These are phyloP conservation scores for Loris lydekkerianus DNA, from an alignment of 2,797 vertebrate genomes.

Conservation along the genomic window DNA sequence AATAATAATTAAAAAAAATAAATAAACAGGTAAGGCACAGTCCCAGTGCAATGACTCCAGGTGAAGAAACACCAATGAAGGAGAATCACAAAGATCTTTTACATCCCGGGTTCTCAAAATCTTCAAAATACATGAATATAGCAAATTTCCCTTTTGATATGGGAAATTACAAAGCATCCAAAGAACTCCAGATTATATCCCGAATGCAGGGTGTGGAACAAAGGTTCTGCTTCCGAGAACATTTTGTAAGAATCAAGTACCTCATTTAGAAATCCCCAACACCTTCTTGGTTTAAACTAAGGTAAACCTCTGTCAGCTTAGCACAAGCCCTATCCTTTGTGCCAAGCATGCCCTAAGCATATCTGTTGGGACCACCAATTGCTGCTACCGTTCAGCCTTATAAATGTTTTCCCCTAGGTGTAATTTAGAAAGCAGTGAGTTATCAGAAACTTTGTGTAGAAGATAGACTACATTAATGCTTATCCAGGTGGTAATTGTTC, in stretches of 20 bases:
- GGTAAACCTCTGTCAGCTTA: background rate
- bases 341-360: background rate
- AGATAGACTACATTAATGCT: background rate
- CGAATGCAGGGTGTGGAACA: background rate
- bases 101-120: background rate
- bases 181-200: background rate
- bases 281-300: background rate
- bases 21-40: background rate
- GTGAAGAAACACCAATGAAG: background rate
- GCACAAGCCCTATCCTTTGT: background rate
- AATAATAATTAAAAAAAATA: background rate
- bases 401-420: background rate
- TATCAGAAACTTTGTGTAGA: slow-evolving; percentile 7
- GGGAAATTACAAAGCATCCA: background rate
- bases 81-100: background rate
- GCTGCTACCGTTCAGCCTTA: background rate
- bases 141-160: background rate
- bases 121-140: background rate
- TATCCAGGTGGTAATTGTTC: background rate
- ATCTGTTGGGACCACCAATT: background rate
- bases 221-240: background rate
- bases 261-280: background rate
- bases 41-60: background rate
- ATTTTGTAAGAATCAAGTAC: background rate
- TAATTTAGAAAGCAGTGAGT: slow-evolving; percentile 16